Percentiles rank a stretch among this genome's conserved stretches.
These are phyloP conservation scores for Lethrus apterus DNA, from an alignment of 1,140 invertebrate genomes.

Conservation along the genomic window DNA sequence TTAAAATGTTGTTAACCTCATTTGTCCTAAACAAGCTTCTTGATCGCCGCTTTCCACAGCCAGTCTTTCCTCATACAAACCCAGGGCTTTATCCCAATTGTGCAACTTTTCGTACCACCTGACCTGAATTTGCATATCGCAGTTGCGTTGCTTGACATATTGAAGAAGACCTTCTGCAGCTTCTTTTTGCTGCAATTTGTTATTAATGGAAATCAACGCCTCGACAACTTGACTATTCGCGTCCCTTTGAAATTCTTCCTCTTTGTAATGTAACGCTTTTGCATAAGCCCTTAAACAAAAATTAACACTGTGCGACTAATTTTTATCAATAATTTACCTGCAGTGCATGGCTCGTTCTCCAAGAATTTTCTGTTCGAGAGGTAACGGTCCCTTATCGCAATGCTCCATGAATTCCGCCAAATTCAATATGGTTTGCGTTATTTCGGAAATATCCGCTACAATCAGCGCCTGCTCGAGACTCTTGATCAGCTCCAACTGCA, in stretches of 20 bases:
- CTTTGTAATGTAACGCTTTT: slow-evolving; percentile 97
- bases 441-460: slow-evolving; percentile 90
- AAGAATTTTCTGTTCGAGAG: slow-evolving; percentile 76
- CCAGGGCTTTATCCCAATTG: slow-evolving; percentile 94
- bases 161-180: slow-evolving; percentile 89
- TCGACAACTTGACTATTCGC: slow-evolving; percentile 77
- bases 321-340: slow-evolving; percentile 50
- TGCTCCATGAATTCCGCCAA: slow-evolving; percentile 99
- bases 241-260: slow-evolving; percentile 81
- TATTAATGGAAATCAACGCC: slow-evolving; percentile 94
- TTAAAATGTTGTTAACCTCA: slow-evolving; percentile 57
- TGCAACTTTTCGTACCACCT: slow-evolving; percentile 98
- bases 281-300: slow-evolving; percentile 63
- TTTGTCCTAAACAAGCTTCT: slow-evolving; percentile 83
- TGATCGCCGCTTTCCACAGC: slow-evolving; percentile 52
- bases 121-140: slow-evolving; percentile 77
- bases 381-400: slow-evolving; percentile 92
- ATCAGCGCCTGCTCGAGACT: slow-evolving; percentile 84
- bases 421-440: slow-evolving; percentile 96
- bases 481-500: slow-evolving; percentile 80
- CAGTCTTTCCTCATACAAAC: slow-evolving; percentile 71
- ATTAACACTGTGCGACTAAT: neutral
- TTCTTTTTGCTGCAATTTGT: slow-evolving; percentile 97
- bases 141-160: slow-evolving; percentile 79
- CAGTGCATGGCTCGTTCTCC: slow-evolving; percentile 78